Conservation (phyloP, 2,888 invertebrate species). For the Diaprepes abbreviatus region DNA sequence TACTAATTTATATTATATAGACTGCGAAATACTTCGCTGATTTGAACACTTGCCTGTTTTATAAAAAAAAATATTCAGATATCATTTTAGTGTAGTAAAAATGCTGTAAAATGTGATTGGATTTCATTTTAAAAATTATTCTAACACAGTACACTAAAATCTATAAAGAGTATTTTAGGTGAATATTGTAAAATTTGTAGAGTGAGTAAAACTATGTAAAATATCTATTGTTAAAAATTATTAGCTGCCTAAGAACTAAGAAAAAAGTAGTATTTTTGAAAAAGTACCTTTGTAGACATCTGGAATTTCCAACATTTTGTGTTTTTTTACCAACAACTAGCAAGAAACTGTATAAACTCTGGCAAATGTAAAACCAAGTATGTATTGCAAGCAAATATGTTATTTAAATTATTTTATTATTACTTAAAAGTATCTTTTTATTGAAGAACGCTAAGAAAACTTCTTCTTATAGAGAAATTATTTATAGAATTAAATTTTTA, state of each 20-base stretch:
- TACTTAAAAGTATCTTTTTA: no score
- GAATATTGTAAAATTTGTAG: neutral
- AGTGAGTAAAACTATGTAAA: constrained; percentile 32
- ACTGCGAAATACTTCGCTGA: no score
- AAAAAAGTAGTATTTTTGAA: constrained; percentile 47
- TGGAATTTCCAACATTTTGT: constrained; percentile 35
- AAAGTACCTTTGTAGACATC: constrained; percentile 45
- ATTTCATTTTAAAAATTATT: constrained; percentile 10
- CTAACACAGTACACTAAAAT: constrained; percentile 35
- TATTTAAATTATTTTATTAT: no score
- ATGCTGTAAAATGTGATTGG: constrained; percentile 17
- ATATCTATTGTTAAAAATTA: constrained; percentile 47
- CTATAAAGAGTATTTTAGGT: neutral
- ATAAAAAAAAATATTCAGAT: no score
- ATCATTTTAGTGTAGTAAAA: constrained; percentile 1
- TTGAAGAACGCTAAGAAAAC: no score
- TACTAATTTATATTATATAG: no score
- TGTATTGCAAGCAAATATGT: no score
- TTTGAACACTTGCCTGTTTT: no score
- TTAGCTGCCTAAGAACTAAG: constrained; percentile 61
- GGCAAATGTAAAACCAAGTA: constrained; percentile 31
- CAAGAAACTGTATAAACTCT: constrained; percentile 18
- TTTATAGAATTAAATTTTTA: no score
- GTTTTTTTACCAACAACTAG: constrained; percentile 43
- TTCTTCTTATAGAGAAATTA: no score